A percentile compares a stretch with the other conserved stretches of the same genome.
Evolutionary conservation across 2,797 vertebrate genomes (phyloP).

Genomic region (Crypturellus tataupa): DNA sequence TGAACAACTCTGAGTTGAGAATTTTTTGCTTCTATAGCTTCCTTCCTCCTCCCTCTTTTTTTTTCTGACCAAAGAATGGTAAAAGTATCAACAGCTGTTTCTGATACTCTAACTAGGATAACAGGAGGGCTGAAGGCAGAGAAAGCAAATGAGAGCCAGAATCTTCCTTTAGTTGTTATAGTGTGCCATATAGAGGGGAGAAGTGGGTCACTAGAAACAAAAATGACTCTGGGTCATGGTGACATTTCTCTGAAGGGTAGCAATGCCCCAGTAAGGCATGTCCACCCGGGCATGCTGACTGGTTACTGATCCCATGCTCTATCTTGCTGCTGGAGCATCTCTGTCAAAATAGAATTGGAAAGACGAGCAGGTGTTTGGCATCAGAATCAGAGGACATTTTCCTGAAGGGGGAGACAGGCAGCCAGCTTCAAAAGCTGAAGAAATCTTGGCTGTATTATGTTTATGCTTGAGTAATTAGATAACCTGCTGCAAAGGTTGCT

Average conservation of each 20-base stretch:
- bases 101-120: background rate
- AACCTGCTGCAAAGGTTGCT: background rate
- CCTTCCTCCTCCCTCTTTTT: background rate
- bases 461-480: background rate
- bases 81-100: background rate
- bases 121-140: accelerated
- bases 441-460: background rate
- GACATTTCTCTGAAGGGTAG: background rate
- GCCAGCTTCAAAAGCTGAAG: background rate
- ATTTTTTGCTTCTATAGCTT: background rate
- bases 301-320: background rate
- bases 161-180: background rate
- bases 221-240: background rate
- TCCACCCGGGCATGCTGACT: accelerated
- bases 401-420: background rate
- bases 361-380: background rate
- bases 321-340: background rate
- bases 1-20: background rate
- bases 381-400: background rate
- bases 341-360: accelerated
- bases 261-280: accelerated
- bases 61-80: background rate
- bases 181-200: background rate
- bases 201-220: background rate
- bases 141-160: background rate